These are phyloP conservation scores for Philopotamus ludificatus DNA, from an alignment of 1,140 invertebrate genomes.

Conservation along the genomic window DNA sequence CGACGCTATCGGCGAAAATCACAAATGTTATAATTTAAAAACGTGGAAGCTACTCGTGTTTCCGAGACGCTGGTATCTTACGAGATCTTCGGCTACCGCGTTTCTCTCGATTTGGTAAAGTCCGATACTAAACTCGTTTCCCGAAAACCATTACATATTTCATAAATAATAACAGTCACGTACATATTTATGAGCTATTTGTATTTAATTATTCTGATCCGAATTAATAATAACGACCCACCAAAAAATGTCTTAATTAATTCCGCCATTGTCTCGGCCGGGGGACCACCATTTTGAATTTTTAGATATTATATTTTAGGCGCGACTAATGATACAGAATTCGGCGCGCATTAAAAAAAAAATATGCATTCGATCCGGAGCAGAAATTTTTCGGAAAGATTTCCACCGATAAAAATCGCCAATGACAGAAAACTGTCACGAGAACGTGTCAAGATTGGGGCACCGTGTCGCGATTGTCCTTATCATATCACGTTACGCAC, in stretches of 20 bases:
- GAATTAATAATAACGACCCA: constrained; percentile 21
- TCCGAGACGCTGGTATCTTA: no score
- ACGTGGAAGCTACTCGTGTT: no score
- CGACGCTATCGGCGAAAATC: background rate
- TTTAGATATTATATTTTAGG: background rate
- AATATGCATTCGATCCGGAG: background rate
- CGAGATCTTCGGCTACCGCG: constrained; percentile 4
- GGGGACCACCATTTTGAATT: background rate
- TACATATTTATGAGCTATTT: background rate
- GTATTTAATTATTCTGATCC: constrained; percentile 6
- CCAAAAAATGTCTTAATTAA: constrained; percentile 37
- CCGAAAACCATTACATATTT: no score
- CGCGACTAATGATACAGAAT: no score
- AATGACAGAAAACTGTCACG: background rate
- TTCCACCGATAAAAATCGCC: background rate
- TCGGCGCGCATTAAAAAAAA: no score
- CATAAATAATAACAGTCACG: no score
- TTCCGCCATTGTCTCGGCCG: constrained; percentile 38
- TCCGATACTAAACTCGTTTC: no score
- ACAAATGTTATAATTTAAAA: no score
- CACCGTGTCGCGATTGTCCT: background rate
- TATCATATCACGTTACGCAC: background rate
- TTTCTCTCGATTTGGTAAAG: no score
- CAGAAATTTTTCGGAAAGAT: background rate
- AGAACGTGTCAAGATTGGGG: background rate